These are phyloP conservation scores for Belonocnema kinseyi DNA, from an alignment of 1,140 invertebrate genomes.

Conservation along the genomic window DNA sequence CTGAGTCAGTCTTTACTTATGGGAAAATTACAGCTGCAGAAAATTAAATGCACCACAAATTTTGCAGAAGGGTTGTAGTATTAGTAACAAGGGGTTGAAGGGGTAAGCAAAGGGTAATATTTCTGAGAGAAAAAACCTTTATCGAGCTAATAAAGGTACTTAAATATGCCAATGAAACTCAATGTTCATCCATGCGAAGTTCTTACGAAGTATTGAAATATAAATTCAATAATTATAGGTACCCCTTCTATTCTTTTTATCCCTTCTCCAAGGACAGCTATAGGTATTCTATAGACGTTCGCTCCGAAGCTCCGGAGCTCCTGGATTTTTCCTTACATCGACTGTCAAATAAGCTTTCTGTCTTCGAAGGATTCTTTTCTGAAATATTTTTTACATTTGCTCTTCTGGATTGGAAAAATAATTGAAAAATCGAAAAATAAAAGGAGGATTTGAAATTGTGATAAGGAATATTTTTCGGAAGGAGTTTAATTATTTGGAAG, in stretches of 20 bases:
- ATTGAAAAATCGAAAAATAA: no score
- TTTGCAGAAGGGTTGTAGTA: not conserved
- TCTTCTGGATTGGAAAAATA: no score
- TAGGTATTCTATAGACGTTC: conserved; percentile 15
- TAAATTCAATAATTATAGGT: conserved; percentile 13
- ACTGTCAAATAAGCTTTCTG: not conserved
- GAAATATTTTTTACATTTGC: no score
- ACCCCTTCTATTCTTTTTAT: conserved; percentile 19
- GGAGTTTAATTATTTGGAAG: no score
- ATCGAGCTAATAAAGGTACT: not conserved
- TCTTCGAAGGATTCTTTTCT: not conserved
- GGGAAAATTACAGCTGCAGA: not conserved
- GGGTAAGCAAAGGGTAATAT: not conserved
- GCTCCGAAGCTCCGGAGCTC: conserved; percentile 3
- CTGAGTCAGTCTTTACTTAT: not conserved
- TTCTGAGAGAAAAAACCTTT: not conserved
- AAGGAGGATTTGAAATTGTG: no score
- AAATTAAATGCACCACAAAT: not conserved
- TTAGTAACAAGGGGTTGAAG: not conserved
- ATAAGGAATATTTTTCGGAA: no score
- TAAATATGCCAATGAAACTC: not conserved
- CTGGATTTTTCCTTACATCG: conserved; percentile 11
- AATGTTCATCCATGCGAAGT: not conserved
- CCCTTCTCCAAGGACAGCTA: conserved; percentile 9
- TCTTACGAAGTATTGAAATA: not conserved